phyloP scores from a whole-genome alignment of 2,113 vertebrate genomes.

The Leucopsar rothschildi region DNA sequence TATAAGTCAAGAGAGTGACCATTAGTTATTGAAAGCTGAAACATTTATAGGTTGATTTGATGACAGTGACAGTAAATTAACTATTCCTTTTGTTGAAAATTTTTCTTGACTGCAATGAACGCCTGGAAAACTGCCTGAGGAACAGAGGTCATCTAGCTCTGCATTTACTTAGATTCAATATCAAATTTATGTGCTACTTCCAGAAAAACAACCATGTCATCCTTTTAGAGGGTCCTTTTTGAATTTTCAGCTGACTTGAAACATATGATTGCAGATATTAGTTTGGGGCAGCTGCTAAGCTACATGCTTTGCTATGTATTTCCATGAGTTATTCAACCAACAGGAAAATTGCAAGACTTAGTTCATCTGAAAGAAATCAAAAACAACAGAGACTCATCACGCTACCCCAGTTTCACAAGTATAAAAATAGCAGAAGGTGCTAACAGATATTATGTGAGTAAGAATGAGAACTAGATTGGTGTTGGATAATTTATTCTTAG shows the following conservation, averaged over 20 bases:
- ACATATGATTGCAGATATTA: background rate
- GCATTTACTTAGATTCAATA: background rate
- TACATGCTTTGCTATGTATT: background rate
- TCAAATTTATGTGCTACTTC: background rate
- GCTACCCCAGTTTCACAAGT: background rate
- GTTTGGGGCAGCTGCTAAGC: background rate
- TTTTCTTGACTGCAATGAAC: rapidly evolving
- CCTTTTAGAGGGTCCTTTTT: background rate
- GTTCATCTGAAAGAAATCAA: background rate
- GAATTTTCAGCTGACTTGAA: background rate
- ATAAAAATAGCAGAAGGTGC: slow-evolving; percentile 8
- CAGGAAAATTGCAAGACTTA: background rate
- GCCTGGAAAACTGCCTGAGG: background rate
- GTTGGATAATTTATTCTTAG: slow-evolving; percentile 15
- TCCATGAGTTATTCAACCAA: background rate
- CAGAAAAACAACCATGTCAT: background rate
- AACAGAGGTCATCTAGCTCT: background rate
- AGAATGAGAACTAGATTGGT: background rate
- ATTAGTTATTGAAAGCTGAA: background rate
- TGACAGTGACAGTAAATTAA: background rate
- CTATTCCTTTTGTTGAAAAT: background rate
- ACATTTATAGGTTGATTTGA: background rate
- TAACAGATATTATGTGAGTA: background rate
- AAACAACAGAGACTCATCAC: background rate
- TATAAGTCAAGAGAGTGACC: background rate